Evolutionary conservation across 2,797 vertebrate genomes (phyloP).

Genomic region (Serranus cabrilla): DNA sequence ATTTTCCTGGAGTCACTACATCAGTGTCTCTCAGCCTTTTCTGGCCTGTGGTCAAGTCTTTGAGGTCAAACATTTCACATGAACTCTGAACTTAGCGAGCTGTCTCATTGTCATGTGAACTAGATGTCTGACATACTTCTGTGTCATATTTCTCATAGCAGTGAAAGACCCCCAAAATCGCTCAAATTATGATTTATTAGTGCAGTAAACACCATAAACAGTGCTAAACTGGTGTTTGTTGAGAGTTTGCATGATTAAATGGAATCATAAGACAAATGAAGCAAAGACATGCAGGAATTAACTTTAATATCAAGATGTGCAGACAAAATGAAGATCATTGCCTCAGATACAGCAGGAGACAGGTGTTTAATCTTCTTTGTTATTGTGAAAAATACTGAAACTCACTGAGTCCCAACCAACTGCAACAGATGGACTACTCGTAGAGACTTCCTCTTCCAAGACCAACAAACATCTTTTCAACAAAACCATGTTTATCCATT

Average conservation of each 20-base stretch:
- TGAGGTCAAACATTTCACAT: constrained; percentile 51
- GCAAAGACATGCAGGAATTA: neutral
- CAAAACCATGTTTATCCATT: constrained; percentile 14
- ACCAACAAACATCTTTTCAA: constrained; percentile 36
- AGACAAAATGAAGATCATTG: neutral
- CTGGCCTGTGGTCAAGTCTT: neutral
- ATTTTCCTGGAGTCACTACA: constrained; percentile 24
- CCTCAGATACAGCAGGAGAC: neutral
- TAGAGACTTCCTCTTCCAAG: neutral
- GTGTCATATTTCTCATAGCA: constrained; percentile 8
- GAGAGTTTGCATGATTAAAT: neutral
- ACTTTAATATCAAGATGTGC: neutral
- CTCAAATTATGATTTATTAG: neutral
- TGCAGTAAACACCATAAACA: neutral
- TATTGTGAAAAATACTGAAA: neutral
- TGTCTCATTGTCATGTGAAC: constrained; percentile 15
- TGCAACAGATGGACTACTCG: neutral
- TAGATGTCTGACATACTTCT: neutral
- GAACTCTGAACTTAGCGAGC: constrained; percentile 21
- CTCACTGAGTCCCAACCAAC: neutral
- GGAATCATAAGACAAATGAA: neutral
- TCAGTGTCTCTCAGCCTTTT: constrained; percentile 30
- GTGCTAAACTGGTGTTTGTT: neutral
- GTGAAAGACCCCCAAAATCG: neutral
- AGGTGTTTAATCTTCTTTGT: neutral